phyloP scores from a whole-genome alignment of 2,113 vertebrate species.

The Bucco capensis region DNA sequence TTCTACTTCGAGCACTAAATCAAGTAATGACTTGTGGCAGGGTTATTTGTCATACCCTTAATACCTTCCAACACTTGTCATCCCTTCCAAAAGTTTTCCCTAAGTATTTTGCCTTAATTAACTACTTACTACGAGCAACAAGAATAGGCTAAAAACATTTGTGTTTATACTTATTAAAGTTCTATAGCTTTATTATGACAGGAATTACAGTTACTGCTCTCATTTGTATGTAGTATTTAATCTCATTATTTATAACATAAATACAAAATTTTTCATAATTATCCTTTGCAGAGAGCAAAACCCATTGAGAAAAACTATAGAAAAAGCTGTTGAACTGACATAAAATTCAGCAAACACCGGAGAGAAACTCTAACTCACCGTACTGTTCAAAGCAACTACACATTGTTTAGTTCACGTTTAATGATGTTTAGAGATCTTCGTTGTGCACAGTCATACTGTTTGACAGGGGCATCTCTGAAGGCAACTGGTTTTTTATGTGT shows the following conservation, averaged over 20 bases:
- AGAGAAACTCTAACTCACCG: background rate
- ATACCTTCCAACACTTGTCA: background rate
- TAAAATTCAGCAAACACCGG: background rate
- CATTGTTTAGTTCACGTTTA: background rate
- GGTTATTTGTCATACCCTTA: background rate
- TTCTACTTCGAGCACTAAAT: background rate
- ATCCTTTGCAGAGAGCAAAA: background rate
- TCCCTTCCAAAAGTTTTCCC: background rate
- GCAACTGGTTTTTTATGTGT: rapidly evolving
- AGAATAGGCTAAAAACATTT: background rate
- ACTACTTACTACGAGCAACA: background rate
- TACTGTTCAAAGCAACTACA: background rate
- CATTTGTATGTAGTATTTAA: background rate
- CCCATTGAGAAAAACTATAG: background rate
- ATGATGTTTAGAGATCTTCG: background rate
- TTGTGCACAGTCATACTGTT: background rate
- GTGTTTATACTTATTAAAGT: background rate
- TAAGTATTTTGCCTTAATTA: background rate
- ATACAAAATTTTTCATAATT: background rate
- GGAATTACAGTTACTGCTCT: background rate
- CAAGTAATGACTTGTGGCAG: background rate
- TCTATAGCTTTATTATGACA: background rate
- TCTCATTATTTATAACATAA: background rate
- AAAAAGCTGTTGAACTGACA: background rate
- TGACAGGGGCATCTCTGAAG: background rate